Evolutionary conservation across 2,888 invertebrate genomes (phyloP).

Genomic region (Coenonympha arcania): DNA sequence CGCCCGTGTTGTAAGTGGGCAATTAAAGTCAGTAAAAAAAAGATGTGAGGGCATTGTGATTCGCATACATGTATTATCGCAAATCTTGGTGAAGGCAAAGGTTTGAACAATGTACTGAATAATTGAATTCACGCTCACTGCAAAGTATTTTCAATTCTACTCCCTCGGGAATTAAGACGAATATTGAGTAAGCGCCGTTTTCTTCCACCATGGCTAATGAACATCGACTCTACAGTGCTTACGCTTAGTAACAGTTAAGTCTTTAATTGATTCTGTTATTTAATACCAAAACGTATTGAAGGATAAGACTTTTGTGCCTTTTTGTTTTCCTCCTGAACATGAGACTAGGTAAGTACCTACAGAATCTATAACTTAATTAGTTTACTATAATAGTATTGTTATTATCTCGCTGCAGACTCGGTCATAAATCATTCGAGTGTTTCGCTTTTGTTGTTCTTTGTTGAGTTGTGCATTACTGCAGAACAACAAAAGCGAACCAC

Average conservation of each 20-base stretch:
- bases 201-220: slow-evolving; percentile 10
- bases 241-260: slow-evolving; percentile 10
- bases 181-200: neutral
- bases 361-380: neutral
- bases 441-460: too few relatives aligned
- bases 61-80: slow-evolving; percentile 47
- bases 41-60: slow-evolving; percentile 38
- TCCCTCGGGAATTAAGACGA: neutral
- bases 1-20: slow-evolving; percentile 32
- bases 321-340: neutral
- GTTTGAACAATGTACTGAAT: slow-evolving; percentile 12
- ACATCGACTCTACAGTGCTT: slow-evolving; percentile 8
- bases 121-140: slow-evolving; percentile 39
- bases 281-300: slow-evolving; percentile 1
- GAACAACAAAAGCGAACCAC: too few relatives aligned
- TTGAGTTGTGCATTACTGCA: too few relatives aligned
- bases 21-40: slow-evolving; percentile 39
- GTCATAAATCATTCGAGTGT: too few relatives aligned
- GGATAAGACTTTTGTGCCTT: too few relatives aligned
- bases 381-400: neutral
- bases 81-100: slow-evolving; percentile 33
- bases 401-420: too few relatives aligned
- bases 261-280: slow-evolving; percentile 9
- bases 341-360: neutral
- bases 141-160: slow-evolving; percentile 19